Conservation (phyloP, 2,797 vertebrate genomes). For the Bryconaethiops microstoma region DNA sequence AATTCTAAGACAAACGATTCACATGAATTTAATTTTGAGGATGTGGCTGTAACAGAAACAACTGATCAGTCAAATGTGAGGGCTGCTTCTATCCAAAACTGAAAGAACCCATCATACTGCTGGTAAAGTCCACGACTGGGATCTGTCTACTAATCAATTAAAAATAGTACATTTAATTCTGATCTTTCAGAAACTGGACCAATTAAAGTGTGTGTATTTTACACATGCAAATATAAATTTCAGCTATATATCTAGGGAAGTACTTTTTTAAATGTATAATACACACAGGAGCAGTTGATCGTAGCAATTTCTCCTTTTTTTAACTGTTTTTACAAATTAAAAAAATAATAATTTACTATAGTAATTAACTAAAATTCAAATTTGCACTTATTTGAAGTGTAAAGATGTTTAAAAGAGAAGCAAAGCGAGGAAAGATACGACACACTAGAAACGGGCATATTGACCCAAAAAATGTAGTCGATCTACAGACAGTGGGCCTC, state of each 20-base stretch:
- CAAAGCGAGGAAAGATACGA: not conserved
- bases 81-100: not conserved
- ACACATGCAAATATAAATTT: no score
- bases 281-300: not conserved
- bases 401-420: not conserved
- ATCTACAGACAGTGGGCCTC: slow-evolving; percentile 70
- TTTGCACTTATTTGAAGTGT: not conserved
- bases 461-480: slow-evolving; percentile 65
- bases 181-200: not conserved
- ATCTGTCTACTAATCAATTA: not conserved
- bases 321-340: not conserved
- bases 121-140: not conserved
- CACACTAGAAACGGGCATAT: slow-evolving; percentile 36
- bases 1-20: not conserved
- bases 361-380: not conserved
- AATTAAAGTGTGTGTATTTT: no score
- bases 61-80: not conserved
- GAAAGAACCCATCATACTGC: not conserved
- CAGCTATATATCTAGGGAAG: not conserved
- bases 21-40: slow-evolving; percentile 13
- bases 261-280: not conserved
- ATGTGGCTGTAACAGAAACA: slow-evolving; percentile 6
- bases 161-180: not conserved
- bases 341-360: not conserved
- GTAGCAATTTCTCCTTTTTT: not conserved